Base-by-base conservation (phyloP, 2,797 vertebrate genomes). In the Lutjanus argentimaculatus region DNA sequence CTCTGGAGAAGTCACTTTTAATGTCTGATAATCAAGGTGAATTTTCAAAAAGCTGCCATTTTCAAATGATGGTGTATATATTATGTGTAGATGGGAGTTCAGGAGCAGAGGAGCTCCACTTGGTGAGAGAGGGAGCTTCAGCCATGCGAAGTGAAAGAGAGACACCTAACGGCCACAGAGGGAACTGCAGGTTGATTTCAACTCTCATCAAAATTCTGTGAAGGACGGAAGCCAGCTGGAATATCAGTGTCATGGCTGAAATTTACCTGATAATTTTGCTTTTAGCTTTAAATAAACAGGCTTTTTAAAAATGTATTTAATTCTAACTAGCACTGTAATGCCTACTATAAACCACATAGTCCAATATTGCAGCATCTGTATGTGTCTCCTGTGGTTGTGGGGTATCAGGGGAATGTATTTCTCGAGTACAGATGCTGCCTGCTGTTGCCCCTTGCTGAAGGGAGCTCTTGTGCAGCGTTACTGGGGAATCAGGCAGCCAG, bases 11-110 rank as follows among this genome's bases (percentile, higher is more conserved):
- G 96, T 97, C 96, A 96, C 96, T 96, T 97, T 96, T 97, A 97
- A 97, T 97, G 97, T 97, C 97, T 98, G 96, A 96, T 97, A 97
- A 97, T 97, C 97, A 97, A 97, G 97, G 97, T 97, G 97, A 97
- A 97, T 97, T 97, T 97, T 97, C 96, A 97, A 97, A 97, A 97
- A 97, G 96, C 96, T 97, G 97, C 97, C 97, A 97, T 98, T 98
- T 98, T 97, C 96, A 97, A 97, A 97, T 96, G 96, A 96, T 97
- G 96, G 95, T 94, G 96, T 96, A 94, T 96, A 96, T 95, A 96
- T 96, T 96, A 96, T 96, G 94, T 96, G 95, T 91, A 93, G 95
- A 95, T 94, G 92, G 94, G 91, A 93, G 92, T 88, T 91, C 83
- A 89, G 89, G 84, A 94, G 82, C 85, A 90, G 90, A 90, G 91